Percentiles rank a stretch among this genome's conserved stretches.
Evolutionary conservation across 64 coral and sea anemone genomes (phyloP).

Genomic region (Montipora cactus): DNA sequence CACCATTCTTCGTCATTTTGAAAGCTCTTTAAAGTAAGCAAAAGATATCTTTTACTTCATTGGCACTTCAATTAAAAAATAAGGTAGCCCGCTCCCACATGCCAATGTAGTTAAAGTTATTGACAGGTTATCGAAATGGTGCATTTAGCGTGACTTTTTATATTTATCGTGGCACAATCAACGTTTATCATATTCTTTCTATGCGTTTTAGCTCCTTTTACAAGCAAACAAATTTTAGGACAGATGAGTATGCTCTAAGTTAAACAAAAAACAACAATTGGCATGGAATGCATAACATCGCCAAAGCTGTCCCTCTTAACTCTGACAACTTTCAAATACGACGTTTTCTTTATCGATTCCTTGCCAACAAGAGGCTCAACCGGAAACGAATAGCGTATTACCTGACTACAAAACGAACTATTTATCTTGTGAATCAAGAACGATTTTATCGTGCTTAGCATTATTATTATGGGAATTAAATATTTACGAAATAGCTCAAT

Average conservation of each 20-base stretch:
- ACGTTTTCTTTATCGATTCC: not conserved
- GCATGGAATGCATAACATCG: not conserved
- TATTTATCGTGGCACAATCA: not conserved
- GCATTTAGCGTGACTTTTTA: too few relatives aligned
- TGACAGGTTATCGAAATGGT: too few relatives aligned
- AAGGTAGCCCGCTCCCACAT: too few relatives aligned
- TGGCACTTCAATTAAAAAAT: too few relatives aligned
- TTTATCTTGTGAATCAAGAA: conserved; percentile 17
- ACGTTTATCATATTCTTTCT: not conserved
- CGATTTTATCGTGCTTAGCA: not conserved
- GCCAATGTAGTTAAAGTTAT: too few relatives aligned
- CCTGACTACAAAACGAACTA: conserved; percentile 39
- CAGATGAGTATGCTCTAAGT: not conserved
- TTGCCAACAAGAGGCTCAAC: not conserved
- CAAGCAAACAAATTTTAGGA: not conserved
- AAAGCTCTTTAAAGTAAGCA: too few relatives aligned
- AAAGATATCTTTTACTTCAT: too few relatives aligned
- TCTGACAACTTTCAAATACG: not conserved
- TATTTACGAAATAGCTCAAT: not conserved
- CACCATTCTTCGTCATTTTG: too few relatives aligned
- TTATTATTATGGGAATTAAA: not conserved
- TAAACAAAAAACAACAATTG: not conserved
- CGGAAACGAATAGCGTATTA: not conserved
- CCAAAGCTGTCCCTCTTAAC: not conserved
- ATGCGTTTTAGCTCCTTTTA: not conserved